Conservation (phyloP, 2,888 invertebrate genomes). For the Subacronicta megacephala region DNA sequence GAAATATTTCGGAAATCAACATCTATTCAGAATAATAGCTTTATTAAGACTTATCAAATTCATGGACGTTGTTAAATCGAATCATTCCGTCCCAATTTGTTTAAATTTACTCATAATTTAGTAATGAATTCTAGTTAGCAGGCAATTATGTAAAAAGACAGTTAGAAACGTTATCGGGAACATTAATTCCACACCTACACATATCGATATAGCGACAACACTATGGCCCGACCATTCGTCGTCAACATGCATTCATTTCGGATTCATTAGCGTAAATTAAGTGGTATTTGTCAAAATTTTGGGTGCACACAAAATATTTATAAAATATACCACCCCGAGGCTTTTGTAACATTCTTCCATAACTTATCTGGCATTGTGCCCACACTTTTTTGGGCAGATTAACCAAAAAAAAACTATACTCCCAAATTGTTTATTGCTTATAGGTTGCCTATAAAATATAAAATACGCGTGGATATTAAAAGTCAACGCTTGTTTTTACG, state of each 20-base stretch:
- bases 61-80: constrained; percentile 18
- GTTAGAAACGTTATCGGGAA: constrained; percentile 59
- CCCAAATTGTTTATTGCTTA: constrained; percentile 72
- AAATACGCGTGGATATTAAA: constrained; percentile 73
- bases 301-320: constrained; percentile 83
- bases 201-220: constrained; percentile 64
- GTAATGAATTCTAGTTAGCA: constrained; percentile 43
- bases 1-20: not conserved
- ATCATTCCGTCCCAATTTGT: constrained; percentile 36
- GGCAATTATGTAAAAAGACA: constrained; percentile 54
- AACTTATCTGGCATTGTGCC: constrained; percentile 71
- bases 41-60: constrained; percentile 22
- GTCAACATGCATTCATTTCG: constrained; percentile 81
- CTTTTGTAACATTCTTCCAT: constrained; percentile 73
- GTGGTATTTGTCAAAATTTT: constrained; percentile 88
- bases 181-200: constrained; percentile 67
- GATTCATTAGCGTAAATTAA: constrained; percentile 88
- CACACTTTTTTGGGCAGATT: constrained; percentile 69
- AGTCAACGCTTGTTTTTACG: constrained; percentile 80
- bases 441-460: constrained; percentile 67
- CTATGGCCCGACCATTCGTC: constrained; percentile 74
- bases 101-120: constrained; percentile 42
- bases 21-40: constrained; percentile 3
- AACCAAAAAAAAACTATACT: constrained; percentile 61
- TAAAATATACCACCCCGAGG: constrained; percentile 75